phyloP scores from a whole-genome alignment of 2,797 vertebrate species.

The Buceros bicornis region DNA sequence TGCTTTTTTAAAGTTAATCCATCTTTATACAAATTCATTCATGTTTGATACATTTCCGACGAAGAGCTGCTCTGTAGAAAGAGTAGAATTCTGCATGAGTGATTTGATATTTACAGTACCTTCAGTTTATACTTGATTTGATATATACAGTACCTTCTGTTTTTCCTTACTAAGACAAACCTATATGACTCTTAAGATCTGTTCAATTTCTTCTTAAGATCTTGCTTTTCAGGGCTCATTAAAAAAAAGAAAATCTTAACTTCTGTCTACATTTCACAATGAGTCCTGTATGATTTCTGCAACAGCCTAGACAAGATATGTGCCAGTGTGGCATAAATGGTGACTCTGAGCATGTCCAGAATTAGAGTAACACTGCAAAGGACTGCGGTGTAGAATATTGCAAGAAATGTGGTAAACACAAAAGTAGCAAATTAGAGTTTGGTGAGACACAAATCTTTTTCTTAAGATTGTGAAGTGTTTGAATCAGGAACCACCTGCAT shows the following conservation, averaged over 20 bases:
- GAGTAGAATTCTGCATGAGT: not conserved
- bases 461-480: not conserved
- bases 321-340: not conserved
- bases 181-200: not conserved
- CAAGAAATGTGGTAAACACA: not conserved
- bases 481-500: not conserved
- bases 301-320: not conserved
- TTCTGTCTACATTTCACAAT: not conserved
- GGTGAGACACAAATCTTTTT: not conserved
- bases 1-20: not conserved
- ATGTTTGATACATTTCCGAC: not conserved
- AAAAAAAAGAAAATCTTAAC: not conserved
- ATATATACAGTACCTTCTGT: not conserved
- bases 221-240: not conserved
- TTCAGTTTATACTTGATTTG: too few species aligned
- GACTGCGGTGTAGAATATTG: not conserved
- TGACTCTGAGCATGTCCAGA: not conserved
- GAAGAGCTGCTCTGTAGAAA: not conserved
- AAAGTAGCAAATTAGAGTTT: not conserved
- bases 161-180: not conserved
- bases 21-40: not conserved
- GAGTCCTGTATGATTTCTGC: not conserved
- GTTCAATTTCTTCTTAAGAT: not conserved
- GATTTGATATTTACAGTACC: not conserved
- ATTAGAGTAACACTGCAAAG: not conserved